Conservation (phyloP, 37 sponge, comb jelly and placozoan species). For the Trichoplax adhaerens region DNA sequence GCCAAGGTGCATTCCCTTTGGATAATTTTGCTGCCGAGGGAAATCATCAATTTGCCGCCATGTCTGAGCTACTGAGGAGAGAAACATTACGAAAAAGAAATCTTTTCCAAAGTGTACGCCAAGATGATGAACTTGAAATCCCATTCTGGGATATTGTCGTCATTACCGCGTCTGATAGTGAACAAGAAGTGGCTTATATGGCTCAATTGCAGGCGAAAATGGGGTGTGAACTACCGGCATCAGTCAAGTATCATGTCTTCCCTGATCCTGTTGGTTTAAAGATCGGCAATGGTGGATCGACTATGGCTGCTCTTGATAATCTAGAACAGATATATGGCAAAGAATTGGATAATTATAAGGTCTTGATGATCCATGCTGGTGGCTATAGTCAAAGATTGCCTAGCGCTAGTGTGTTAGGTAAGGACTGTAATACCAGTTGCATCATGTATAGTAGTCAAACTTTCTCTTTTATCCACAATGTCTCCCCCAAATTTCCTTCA, state of each 20-base stretch:
- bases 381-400: slow-evolving; percentile 68
- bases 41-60: no score
- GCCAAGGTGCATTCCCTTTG: no score
- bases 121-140: not conserved
- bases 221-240: slow-evolving; percentile 6
- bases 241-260: slow-evolving; percentile 34
- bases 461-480: no score
- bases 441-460: no score
- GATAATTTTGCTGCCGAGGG: no score
- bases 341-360: slow-evolving; percentile 15
- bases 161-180: slow-evolving; percentile 32
- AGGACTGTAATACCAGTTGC: not conserved
- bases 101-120: no score
- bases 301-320: slow-evolving; percentile 33
- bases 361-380: slow-evolving; percentile 59
- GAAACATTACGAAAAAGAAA: no score
- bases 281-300: slow-evolving; percentile 62
- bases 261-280: slow-evolving; percentile 54
- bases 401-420: slow-evolving; percentile 51
- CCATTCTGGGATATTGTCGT: slow-evolving; percentile 51
- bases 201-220: slow-evolving; percentile 35
- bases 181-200: slow-evolving; percentile 27
- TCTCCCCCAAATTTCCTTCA: no score
- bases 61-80: no score
- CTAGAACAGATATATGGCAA: slow-evolving; percentile 22